Percentiles rank a stretch among this genome's conserved stretches.
phyloP scores from a whole-genome alignment of 2,888 invertebrate species.

The Apamea epomidion region DNA sequence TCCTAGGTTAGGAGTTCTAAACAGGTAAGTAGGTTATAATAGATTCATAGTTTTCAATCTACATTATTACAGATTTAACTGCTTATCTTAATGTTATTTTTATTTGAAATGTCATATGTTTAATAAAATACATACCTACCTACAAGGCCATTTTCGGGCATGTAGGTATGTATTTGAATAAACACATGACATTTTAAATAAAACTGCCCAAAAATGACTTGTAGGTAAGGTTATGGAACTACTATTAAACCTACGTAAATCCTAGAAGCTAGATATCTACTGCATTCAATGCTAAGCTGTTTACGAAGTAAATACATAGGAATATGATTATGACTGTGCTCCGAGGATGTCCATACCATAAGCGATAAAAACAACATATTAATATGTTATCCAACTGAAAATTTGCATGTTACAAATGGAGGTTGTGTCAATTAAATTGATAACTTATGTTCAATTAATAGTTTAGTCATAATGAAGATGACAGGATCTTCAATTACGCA shows the following conservation, averaged over 20 bases:
- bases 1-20: not conserved
- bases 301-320: conserved; percentile 33
- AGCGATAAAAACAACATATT: conserved; percentile 73
- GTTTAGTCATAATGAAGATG: conserved; percentile 65
- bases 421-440: conserved; percentile 68
- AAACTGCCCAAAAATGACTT: not conserved
- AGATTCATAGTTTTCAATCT: not conserved
- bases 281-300: conserved; percentile 37
- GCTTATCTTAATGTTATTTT: not conserved
- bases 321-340: conserved; percentile 47
- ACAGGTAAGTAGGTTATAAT: not conserved
- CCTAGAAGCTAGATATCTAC: conserved; percentile 14
- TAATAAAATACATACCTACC: not conserved
- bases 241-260: conserved; percentile 19
- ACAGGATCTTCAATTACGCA: conserved; percentile 53
- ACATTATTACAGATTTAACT: not conserved
- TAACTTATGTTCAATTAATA: conserved; percentile 73
- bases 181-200: not conserved
- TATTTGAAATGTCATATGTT: conserved; percentile 10
- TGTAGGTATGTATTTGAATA: not conserved
- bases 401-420: conserved; percentile 74
- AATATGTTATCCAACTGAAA: conserved; percentile 71
- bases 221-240: not conserved
- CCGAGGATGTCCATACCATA: conserved; percentile 63
- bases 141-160: not conserved